Evolutionary conservation across 2,888 invertebrate genomes (phyloP).

Genomic region (Monopis laevigella): DNA sequence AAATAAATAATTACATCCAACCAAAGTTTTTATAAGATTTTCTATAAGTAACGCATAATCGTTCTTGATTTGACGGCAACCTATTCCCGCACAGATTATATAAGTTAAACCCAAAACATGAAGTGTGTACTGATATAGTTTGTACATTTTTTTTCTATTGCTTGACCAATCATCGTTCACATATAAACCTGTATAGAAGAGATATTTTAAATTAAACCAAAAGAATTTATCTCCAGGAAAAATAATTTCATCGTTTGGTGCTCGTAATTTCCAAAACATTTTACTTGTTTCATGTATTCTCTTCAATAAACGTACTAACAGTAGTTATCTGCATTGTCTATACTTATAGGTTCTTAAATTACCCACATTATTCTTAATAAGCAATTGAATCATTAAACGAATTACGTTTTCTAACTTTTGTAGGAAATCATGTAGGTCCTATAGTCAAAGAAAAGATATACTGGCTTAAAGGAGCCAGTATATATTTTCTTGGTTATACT

Average conservation of each 20-base stretch:
- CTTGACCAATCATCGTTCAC: constrained; percentile 28
- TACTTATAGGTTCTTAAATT: no score
- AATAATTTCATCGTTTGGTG: constrained; percentile 6
- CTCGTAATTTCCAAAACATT: constrained; percentile 2
- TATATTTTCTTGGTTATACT: no score
- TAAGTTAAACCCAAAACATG: constrained; percentile 28
- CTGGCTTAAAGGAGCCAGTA: no score
- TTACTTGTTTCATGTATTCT: no score
- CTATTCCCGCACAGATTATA: constrained; percentile 31
- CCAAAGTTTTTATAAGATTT: constrained; percentile 38
- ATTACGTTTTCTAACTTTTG: no score
- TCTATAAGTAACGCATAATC: constrained; percentile 29
- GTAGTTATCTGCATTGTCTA: no score
- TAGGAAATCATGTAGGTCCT: no score
- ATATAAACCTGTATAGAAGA: constrained; percentile 44
- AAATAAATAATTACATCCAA: constrained; percentile 34
- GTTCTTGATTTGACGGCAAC: constrained; percentile 28
- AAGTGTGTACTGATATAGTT: constrained; percentile 29
- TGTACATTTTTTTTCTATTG: constrained; percentile 27
- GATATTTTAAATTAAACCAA: constrained; percentile 39
- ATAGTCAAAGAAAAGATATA: no score
- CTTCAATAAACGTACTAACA: no score
- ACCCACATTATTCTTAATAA: no score
- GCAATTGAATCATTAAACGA: no score
- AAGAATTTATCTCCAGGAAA: constrained; percentile 29